Percentiles rank a stretch among this genome's conserved stretches.
These are phyloP conservation scores for Camponotus fellah DNA, from an alignment of 2,888 invertebrate species.

Conservation along the genomic window DNA sequence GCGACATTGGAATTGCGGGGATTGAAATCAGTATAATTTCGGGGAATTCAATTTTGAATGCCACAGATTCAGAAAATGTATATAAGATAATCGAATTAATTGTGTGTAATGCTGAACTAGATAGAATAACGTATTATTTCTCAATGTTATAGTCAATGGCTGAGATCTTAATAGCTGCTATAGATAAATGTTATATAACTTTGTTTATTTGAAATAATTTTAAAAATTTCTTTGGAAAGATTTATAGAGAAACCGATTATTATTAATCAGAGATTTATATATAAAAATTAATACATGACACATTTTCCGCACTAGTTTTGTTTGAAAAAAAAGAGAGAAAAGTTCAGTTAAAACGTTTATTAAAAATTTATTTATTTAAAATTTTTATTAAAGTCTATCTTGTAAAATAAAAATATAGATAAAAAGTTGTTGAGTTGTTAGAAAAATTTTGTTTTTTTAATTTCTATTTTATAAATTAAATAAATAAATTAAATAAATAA, in stretches of 20 bases:
- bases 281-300: background rate
- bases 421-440: too few species aligned
- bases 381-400: background rate
- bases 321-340: background rate
- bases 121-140: background rate
- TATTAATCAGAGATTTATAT: conserved; percentile 1
- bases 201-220: background rate
- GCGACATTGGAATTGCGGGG: background rate
- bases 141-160: background rate
- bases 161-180: background rate
- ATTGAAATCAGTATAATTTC: conserved; percentile 33
- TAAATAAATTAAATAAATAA: conserved; percentile 10
- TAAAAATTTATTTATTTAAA: background rate
- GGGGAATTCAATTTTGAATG: conserved; percentile 40
- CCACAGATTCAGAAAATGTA: background rate
- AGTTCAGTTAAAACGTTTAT: background rate
- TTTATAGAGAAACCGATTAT: background rate
- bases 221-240: background rate
- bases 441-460: too few species aligned
- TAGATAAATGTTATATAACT: background rate
- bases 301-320: background rate
- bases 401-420: background rate
- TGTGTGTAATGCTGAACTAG: background rate
- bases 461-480: background rate
- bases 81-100: background rate